Evolutionary conservation across 2,113 vertebrate species (phyloP), one percentile per base, ranked within the genome.

Genomic region (Oenanthe melanoleuca): DNA sequence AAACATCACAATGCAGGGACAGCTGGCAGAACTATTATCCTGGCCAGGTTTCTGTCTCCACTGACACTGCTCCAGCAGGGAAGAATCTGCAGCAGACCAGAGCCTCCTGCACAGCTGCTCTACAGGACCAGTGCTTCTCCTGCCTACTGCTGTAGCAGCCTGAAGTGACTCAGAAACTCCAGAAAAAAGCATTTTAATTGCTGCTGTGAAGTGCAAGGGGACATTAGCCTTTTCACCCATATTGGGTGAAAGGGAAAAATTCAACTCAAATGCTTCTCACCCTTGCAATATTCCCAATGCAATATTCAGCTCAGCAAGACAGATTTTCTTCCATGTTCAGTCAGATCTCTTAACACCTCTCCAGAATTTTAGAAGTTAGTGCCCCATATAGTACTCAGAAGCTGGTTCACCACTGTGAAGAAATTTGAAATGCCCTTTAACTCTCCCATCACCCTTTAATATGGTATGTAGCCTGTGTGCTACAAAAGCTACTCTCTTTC

Each of bases 401-500:
- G 18, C 3, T 67, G n/a, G 1, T 45, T 66, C 50, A 37, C 5
- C 23, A 47, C 11, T 40, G 2, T 3, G 5, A 38, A 73, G 67
- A 65, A 21, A 31, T 57, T 28, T 17, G 5, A 23, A 33, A 8
- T 8, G 10, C 23, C 6, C 24, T 63, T 81, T 53, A 40, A 8
- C 9, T 37, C 2, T 50, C 14, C 12, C 22, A 10, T n/a, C 56
- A 59, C 5, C 19, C 5, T 71, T 70, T 42, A 53, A 1, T 21
- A 24, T 25, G n/a, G 3, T 5, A 10, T 12, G 8, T 18, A 40
- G 3, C 3, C 24, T 10, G 6, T 14, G 9, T 26, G 4, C 12
- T 34, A 47, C 12, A 34, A 59, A 57, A 78, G 5, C 4, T 33
- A 3, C 15, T 42, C 45, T 18, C 20, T 56, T 64, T 49, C 24